Percentiles rank a stretch among this genome's conserved stretches.
These are phyloP conservation scores for Ictalurus punctatus DNA, from an alignment of 2,113 vertebrate species.

Conservation along the genomic window DNA sequence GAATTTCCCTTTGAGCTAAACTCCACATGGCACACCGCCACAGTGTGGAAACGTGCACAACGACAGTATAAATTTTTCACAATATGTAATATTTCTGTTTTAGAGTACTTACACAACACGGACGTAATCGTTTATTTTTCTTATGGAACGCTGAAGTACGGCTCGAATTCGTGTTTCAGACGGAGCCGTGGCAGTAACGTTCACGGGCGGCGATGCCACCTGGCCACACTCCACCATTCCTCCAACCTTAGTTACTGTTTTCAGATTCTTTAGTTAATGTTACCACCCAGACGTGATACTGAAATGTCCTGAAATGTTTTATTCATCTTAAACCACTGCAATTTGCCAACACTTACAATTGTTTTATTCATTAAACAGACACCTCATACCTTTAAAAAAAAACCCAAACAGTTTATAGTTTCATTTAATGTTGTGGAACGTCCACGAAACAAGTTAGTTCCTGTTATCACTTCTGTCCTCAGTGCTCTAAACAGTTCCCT, in stretches of 20 bases:
- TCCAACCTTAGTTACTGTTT: background rate
- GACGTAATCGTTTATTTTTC: background rate
- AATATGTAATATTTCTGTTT: background rate
- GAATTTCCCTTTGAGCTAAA: constrained; percentile 11
- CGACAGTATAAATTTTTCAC: background rate
- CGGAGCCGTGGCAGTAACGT: background rate
- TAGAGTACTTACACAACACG: background rate
- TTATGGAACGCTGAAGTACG: background rate
- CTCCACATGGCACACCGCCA: background rate
- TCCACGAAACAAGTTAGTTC: background rate
- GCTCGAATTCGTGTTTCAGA: background rate
- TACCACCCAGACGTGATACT: background rate
- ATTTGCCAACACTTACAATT: background rate
- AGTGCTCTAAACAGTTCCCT: background rate
- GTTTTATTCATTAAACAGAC: background rate
- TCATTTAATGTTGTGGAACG: background rate
- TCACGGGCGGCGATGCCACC: background rate
- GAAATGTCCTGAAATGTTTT: background rate
- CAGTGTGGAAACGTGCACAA: background rate
- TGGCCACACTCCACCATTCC: background rate
- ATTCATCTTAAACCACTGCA: background rate
- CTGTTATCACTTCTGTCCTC: background rate
- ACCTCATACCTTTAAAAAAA: no score
- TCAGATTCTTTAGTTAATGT: background rate
- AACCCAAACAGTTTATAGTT: background rate